These are phyloP conservation scores for Drosophila simulans DNA, from an alignment of 1,140 invertebrate species.

Conservation along the genomic window DNA sequence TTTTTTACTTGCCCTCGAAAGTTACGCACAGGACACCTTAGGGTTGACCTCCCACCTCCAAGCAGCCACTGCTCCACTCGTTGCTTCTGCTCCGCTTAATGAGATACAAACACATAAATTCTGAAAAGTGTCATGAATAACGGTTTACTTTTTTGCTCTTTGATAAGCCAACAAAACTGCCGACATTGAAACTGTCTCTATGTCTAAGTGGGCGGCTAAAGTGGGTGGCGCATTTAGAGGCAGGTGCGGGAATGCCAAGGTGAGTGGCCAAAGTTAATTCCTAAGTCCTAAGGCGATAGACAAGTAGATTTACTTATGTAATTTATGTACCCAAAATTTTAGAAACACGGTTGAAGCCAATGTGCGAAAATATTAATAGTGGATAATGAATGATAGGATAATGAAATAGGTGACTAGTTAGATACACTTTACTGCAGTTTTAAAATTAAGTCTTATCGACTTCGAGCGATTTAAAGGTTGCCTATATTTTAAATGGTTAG, in stretches of 20 bases:
- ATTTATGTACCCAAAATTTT: conserved; percentile 12
- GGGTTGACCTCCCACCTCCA: conserved; percentile 5
- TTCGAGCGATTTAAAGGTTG: no score
- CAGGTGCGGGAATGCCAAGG: neutral
- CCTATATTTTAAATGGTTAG: no score
- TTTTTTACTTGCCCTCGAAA: conserved; percentile 48
- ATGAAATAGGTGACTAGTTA: no score
- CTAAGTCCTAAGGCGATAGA: conserved; percentile 21
- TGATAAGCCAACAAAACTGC: conserved; percentile 73
- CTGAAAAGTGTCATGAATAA: conserved; percentile 82
- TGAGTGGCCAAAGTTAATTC: conserved; percentile 12
- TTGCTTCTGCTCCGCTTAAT: conserved; percentile 64
- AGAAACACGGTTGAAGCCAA: conserved; percentile 2
- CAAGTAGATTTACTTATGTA: conserved; percentile 20
- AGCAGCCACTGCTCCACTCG: neutral
- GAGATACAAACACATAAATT: conserved; percentile 85
- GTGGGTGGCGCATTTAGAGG: neutral
- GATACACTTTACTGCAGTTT: no score
- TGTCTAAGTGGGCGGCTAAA: conserved; percentile 11
- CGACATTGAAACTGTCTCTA: conserved; percentile 34
- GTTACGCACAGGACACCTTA: conserved; percentile 42
- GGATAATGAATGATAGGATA: no score
- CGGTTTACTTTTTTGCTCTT: conserved; percentile 72
- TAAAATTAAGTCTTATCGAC: no score
- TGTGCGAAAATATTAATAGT: neutral